These are phyloP conservation scores for Tonatia bakeri DNA, from an alignment of 2,113 vertebrate genomes.

Conservation along the genomic window DNA sequence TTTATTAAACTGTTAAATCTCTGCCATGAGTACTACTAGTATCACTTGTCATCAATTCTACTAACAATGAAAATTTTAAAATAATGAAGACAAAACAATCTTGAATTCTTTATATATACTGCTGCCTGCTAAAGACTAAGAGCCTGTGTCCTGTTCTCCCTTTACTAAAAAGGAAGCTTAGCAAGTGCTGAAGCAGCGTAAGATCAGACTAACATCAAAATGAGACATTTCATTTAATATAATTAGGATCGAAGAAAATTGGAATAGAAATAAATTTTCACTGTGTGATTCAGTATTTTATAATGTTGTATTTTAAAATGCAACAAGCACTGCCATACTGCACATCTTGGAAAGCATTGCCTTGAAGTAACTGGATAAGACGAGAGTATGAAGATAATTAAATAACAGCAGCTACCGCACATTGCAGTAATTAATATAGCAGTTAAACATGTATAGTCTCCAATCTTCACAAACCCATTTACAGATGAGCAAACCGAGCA, in stretches of 20 bases:
- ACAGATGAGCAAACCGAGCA: background rate
- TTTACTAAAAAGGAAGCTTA: constrained; percentile 1
- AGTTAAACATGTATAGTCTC: background rate
- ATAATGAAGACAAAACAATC: background rate
- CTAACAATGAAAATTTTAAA: constrained; percentile 6
- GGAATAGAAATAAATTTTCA: background rate
- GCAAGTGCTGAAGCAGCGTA: background rate
- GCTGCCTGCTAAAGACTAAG: background rate
- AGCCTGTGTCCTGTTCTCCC: background rate
- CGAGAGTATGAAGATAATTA: background rate
- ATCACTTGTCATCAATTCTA: background rate
- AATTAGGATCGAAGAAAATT: constrained; percentile 1
- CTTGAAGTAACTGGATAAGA: background rate
- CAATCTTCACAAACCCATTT: background rate
- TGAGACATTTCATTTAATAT: background rate
- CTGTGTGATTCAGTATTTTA: background rate
- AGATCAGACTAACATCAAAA: background rate
- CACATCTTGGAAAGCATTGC: background rate
- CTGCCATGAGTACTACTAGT: background rate
- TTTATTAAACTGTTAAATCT: background rate
- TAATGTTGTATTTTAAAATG: background rate
- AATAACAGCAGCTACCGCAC: background rate
- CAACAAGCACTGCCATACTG: background rate
- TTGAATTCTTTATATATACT: background rate
- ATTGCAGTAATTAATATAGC: background rate